Conservation (phyloP, 2,113 vertebrate genomes). For the Cryptotis parvus region DNA sequence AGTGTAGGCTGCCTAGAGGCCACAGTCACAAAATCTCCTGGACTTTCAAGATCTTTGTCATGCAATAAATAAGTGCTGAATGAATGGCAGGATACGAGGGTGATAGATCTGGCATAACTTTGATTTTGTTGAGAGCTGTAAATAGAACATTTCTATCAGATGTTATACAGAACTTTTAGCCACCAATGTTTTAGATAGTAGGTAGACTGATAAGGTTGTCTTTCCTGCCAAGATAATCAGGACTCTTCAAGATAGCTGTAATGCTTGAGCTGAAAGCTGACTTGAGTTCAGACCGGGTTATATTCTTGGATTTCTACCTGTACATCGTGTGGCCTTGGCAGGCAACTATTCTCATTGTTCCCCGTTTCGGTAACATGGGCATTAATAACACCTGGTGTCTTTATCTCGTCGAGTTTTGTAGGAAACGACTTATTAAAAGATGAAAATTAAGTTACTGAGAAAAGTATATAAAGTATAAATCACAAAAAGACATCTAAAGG, state of each 20-base stretch:
- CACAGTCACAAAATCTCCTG: neutral
- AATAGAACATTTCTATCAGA: neutral
- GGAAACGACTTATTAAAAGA: neutral
- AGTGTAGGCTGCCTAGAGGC: neutral
- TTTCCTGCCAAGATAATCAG: neutral
- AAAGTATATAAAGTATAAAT: constrained; percentile 37
- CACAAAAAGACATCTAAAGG: neutral
- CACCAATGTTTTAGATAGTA: neutral
- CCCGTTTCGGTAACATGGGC: neutral
- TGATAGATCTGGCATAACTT: neutral
- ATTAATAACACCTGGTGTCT: neutral
- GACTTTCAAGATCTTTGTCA: neutral
- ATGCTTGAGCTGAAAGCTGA: neutral
- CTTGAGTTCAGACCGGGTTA: neutral
- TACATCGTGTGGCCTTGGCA: neutral
- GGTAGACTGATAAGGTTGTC: neutral
- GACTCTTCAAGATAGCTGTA: neutral
- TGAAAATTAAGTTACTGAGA: constrained; percentile 30
- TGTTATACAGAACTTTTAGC: neutral
- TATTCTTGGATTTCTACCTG: neutral
- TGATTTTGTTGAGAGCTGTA: constrained; percentile 17
- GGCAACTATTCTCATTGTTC: neutral
- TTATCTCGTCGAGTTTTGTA: neutral
- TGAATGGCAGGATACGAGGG: neutral
- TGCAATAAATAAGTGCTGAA: too few species aligned